Conservation (phyloP, 1,140 invertebrate species). For the Mercenaria mercenaria region DNA sequence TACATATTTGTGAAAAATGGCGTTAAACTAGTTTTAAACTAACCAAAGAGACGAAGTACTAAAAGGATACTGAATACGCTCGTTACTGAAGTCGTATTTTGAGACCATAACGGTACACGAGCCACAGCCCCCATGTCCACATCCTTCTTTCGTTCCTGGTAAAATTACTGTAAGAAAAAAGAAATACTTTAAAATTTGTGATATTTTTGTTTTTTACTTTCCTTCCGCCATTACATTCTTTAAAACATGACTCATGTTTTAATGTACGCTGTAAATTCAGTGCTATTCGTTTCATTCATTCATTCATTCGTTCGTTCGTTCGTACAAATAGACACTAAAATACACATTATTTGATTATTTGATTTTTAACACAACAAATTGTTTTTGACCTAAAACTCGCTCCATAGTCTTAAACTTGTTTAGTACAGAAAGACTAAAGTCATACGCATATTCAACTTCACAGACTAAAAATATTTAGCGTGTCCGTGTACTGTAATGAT, state of each 20-base stretch:
- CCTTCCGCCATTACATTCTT: neutral
- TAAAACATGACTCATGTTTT: neutral
- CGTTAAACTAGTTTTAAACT: no score
- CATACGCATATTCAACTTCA: no score
- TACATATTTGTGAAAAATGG: no score
- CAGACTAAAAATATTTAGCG: no score
- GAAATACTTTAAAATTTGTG: conserved; percentile 70
- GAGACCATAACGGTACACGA: conserved; percentile 98
- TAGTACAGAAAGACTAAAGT: no score
- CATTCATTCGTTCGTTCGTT: neutral
- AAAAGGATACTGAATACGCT: neutral
- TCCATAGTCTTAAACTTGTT: no score
- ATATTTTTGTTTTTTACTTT: neutral
- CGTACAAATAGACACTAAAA: neutral
- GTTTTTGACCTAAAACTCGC: no score
- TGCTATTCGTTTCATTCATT: neutral
- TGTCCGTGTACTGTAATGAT: no score
- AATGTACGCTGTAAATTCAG: neutral
- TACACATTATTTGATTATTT: neutral
- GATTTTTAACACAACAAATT: no score
- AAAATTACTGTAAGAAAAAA: conserved; percentile 89
- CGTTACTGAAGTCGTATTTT: neutral
- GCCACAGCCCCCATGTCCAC: conserved; percentile 97
- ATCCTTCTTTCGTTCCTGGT: conserved; percentile 96
- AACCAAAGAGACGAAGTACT: no score